Conservation (phyloP, 2,113 vertebrate species). For the Willisornis vidua region DNA sequence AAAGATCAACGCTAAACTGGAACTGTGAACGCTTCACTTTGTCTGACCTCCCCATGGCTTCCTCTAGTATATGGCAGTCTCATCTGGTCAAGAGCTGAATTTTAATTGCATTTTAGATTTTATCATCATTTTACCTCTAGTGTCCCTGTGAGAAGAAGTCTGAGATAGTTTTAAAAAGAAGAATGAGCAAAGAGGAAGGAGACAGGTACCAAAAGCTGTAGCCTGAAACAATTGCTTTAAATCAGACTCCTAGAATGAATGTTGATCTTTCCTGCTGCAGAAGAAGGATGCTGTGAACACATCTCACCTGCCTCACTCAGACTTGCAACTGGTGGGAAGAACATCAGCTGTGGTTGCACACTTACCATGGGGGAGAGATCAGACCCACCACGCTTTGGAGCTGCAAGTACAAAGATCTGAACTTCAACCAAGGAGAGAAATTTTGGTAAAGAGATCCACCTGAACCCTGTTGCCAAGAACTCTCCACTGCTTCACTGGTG, state of each 20-base stretch:
- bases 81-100: neutral
- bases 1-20: neutral
- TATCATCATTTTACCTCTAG: neutral
- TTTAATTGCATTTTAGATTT: neutral
- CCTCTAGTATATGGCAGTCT: neutral
- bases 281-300: neutral
- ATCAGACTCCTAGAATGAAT: neutral
- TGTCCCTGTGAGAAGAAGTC: neutral
- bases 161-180: neutral
- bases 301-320: neutral
- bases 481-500: neutral
- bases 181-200: neutral
- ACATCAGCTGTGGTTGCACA: neutral
- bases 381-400: neutral
- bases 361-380: rapidly evolving
- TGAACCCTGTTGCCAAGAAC: neutral
- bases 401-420: neutral
- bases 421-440: neutral
- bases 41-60: slow-evolving; percentile 8
- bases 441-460: neutral
- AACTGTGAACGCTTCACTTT: slow-evolving; percentile 18
- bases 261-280: neutral
- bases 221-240: neutral
- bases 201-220: neutral
- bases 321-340: neutral